phyloP scores from a whole-genome alignment of 2,113 vertebrate species.

The Elephantulus edwardii region DNA sequence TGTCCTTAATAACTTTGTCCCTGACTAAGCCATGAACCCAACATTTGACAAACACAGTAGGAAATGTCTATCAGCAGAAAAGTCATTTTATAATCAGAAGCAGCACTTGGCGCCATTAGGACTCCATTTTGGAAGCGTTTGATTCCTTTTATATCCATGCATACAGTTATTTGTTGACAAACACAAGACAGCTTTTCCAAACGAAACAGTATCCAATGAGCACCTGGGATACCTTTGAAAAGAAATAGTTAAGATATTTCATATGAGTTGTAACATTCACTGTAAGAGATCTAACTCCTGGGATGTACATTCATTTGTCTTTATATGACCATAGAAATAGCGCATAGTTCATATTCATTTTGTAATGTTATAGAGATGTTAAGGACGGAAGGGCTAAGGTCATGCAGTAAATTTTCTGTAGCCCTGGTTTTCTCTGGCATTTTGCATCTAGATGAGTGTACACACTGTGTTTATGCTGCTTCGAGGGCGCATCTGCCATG shows the following conservation, averaged over 20 bases:
- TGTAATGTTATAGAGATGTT: not conserved
- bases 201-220: not conserved
- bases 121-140: slow-evolving; percentile 59
- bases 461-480: not conserved
- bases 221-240: slow-evolving; percentile 6
- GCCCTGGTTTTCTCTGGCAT: not conserved
- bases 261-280: not conserved
- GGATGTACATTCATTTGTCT: slow-evolving; percentile 40
- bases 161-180: slow-evolving; percentile 32
- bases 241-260: slow-evolving; percentile 24
- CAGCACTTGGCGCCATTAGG: slow-evolving; percentile 58
- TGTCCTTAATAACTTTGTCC: slow-evolving; percentile 92
- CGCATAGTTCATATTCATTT: not conserved
- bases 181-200: slow-evolving; percentile 34
- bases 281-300: not conserved
- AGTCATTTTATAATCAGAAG: slow-evolving; percentile 77
- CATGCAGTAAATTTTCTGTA: not conserved
- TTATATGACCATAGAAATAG: slow-evolving; percentile 34
- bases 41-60: slow-evolving; percentile 86
- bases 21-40: slow-evolving; percentile 91
- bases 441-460: not conserved
- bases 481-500: not conserved
- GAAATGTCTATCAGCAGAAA: slow-evolving; percentile 87
- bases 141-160: slow-evolving; percentile 6
- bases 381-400: not conserved